A percentile compares a stretch with the other conserved stretches of the same genome.
phyloP scores from a whole-genome alignment of 2,888 invertebrate genomes.

The Suillia variegata region DNA sequence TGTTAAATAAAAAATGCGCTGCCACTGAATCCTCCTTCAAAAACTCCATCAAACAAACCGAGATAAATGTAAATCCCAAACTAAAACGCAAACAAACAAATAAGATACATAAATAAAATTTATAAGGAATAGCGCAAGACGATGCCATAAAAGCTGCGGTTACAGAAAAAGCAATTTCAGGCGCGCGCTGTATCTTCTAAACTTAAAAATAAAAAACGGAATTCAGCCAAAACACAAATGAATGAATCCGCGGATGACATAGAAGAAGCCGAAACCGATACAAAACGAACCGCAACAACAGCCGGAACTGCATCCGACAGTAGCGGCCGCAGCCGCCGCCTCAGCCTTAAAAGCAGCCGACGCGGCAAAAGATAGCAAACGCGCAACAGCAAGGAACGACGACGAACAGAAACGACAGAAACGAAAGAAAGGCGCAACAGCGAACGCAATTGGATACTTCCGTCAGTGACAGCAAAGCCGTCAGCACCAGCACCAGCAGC shows the following conservation, averaged over 20 bases:
- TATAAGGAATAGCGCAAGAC: no score
- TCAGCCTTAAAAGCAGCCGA: background rate
- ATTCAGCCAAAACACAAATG: conserved; percentile 30
- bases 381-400: background rate
- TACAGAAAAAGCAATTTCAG: no score
- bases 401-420: background rate
- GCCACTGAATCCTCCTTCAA: background rate
- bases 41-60: no score
- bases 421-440: conserved; percentile 12
- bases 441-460: conserved; percentile 12
- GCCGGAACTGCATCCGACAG: conserved; percentile 1
- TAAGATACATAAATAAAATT: no score
- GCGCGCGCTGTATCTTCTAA: no score
- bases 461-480: conserved; percentile 11
- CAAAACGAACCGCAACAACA: background rate
- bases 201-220: no score
- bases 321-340: conserved; percentile 1
- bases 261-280: background rate
- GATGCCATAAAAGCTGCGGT: no score
- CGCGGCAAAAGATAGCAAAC: background rate
- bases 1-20: background rate
- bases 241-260: conserved; percentile 31
- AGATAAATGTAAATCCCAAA: no score
- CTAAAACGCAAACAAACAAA: no score
- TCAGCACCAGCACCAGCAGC: background rate